Base-by-base conservation (phyloP, 2,113 vertebrate species). In the Caretta caretta region DNA sequence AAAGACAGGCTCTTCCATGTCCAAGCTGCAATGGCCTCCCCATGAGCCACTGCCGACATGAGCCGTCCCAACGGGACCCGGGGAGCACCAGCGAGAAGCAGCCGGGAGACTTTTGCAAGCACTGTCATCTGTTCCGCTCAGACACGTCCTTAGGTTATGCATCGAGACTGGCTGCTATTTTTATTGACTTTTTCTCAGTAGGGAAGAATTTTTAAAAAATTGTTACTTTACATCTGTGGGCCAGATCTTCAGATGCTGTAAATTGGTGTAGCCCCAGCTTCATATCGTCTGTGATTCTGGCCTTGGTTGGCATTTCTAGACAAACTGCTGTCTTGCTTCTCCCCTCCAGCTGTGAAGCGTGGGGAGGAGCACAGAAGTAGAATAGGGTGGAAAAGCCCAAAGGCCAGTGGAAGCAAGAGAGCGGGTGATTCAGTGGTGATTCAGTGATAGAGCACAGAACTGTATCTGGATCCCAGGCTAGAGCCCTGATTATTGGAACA, bases 1-100 rank as follows among this genome's bases (percentile, higher is more conserved):
- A 98, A 99, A 35, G 54, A 94, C 92, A 99, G 87, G 35, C 98
- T 97, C 98, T 98, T 99, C 99, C 99, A 99, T 80, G 98, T 97
- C 76, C 97, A 99, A 24, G 96, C 99, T 99, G 99, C 35, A 96
- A 96, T 88, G 69, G 89, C 84, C 4, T 94, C 83, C 6, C 59
- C 94, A 7, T 97, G 97, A 22, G 95, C 94, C 4, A 54, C 93
- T 2, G 97, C 97, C 62, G 98, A 95, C 90, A 98, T 78, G 16
- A 53, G 49, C 51, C 98, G 96, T 9, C 59, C 90, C 51, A 88
- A n/a, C 86, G 51, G 31, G 1, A 84, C 86, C 56, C 81, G 86
- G 62, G 80, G 86, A n/a, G 56, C 86, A 53, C 53, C 89, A 5
- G 93, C 87, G 5, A 3, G 89, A 86, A 76, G 86, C 2, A 86